Base-by-base conservation (phyloP, 2,113 vertebrate species). In the Reinhardtius hippoglossoides region DNA sequence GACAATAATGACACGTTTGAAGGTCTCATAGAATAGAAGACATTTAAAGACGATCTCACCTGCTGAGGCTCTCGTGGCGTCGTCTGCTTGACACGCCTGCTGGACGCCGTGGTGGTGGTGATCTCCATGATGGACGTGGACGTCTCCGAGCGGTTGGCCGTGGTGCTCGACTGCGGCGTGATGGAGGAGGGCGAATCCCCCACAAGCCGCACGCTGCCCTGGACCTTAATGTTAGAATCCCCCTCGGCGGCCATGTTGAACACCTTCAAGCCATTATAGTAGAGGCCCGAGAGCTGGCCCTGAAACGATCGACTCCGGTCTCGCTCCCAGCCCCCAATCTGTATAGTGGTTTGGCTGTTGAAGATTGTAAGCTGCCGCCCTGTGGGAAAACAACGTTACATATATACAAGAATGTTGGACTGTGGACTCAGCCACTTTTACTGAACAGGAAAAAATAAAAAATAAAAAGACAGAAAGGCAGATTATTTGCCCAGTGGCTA, bases 211-310 rank as follows among this genome's bases (percentile, higher is more conserved):
- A 97, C 98, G 64, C 97, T 99, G 84, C 98, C 98, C 87, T 98
- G 96, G 92, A 98, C 96, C 89, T 90, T 94, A 85, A 99, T 96
- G 95, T 99, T 99, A 90, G 96, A 94, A 90, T 99, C 97, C 2
- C 95, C 97, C 90, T 99, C 98, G 7, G 97, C 96, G 14, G 98
- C 98, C 98, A 99, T 99, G 95, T 98, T 99, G 95, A 99, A 96
- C 92, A 99, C 97, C 94, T 99, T 99, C 93, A 99, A 95, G 93
- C 98, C 98, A 87, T 99, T 99, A 96, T 99, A 99, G 96, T 99
- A 99, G 92, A 99, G 97, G 90, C 98, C 98, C 75, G 98, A 98
- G 76, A 99, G 97, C 93, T 99, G 98, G 86, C 98, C 98, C 95
- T 99, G 98, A 95, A 99, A 99, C 86, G 97, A 96, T 78, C 96